A percentile compares a stretch with the other conserved stretches of the same genome.
These are phyloP conservation scores for Canis aureus DNA, from an alignment of 2,113 vertebrate genomes.

Conservation along the genomic window DNA sequence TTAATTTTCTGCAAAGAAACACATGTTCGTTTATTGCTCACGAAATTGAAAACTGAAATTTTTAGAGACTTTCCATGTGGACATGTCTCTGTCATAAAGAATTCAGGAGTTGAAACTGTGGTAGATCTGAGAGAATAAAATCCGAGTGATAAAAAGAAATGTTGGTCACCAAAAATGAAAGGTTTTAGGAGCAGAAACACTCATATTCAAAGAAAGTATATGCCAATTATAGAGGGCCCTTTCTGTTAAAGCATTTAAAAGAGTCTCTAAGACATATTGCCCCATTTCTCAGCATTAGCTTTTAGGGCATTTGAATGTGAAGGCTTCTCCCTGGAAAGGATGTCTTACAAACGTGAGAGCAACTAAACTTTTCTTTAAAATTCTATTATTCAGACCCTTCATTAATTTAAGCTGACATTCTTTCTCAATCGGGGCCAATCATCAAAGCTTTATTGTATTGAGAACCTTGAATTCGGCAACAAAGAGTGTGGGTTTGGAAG, in stretches of 20 bases:
- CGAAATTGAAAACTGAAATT: not conserved
- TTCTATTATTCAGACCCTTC: constrained; percentile 69
- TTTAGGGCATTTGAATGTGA: constrained; percentile 45
- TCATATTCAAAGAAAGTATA: constrained; percentile 41
- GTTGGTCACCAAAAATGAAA: not conserved
- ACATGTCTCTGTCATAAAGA: not conserved
- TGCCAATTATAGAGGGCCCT: constrained; percentile 33
- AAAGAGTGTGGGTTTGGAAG: constrained; percentile 57
- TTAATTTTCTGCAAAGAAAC: constrained; percentile 36
- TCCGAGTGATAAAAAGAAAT: not conserved
- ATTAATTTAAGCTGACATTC: constrained; percentile 78
- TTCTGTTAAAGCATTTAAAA: constrained; percentile 44
- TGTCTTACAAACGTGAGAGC: constrained; percentile 47
- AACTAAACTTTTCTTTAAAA: constrained; percentile 53
- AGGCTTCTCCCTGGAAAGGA: constrained; percentile 41
- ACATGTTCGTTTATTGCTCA: not conserved
- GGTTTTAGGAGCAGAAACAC: constrained; percentile 17
- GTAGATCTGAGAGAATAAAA: constrained; percentile 14
- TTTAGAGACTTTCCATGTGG: not conserved
- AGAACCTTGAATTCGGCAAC: constrained; percentile 74
- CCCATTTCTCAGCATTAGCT: constrained; percentile 61
- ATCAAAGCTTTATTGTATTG: constrained; percentile 74
- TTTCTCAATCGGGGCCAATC: constrained; percentile 70
- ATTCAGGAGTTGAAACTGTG: not conserved
- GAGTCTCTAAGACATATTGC: constrained; percentile 26